Percentiles rank a stretch among this genome's conserved stretches.
Evolutionary conservation across 2,797 vertebrate genomes (phyloP).

Genomic region (Percopsis omiscomaycus): DNA sequence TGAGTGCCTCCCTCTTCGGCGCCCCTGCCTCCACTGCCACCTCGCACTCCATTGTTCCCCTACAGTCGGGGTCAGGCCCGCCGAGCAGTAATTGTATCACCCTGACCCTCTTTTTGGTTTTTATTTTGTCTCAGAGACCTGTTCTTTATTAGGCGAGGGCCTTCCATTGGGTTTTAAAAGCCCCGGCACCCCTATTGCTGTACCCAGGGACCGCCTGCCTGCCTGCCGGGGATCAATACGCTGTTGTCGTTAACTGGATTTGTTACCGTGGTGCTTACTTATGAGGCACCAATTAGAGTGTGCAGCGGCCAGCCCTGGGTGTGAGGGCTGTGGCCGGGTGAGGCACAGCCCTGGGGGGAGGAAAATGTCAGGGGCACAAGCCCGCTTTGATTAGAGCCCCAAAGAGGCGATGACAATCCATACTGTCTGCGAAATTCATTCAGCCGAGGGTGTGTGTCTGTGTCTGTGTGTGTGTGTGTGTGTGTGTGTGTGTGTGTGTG

Average conservation of each 20-base stretch:
- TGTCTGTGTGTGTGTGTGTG: slow-evolving; percentile 1
- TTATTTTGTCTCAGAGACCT: slow-evolving; percentile 79
- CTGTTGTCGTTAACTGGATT: slow-evolving; percentile 79
- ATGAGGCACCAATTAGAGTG: slow-evolving; percentile 79
- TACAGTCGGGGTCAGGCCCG: slow-evolving; percentile 64
- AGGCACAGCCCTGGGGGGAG: slow-evolving; percentile 45
- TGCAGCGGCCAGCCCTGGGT: slow-evolving; percentile 68
- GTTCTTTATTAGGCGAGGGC: slow-evolving; percentile 74
- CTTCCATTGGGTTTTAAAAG: slow-evolving; percentile 76
- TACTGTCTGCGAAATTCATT: slow-evolving; percentile 67
- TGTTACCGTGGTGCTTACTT: slow-evolving; percentile 76
- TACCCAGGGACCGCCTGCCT: slow-evolving; percentile 58
- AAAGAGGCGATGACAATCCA: slow-evolving; percentile 65
- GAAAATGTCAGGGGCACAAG: slow-evolving; percentile 67
- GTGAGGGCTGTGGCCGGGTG: slow-evolving; percentile 40
- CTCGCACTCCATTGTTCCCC: slow-evolving; percentile 68
- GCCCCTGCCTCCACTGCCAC: slow-evolving; percentile 26
- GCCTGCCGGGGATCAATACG: slow-evolving; percentile 76
- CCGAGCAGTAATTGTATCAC: slow-evolving; percentile 75
- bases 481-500: neutral
- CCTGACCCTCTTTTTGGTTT: slow-evolving; percentile 75
- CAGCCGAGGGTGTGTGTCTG: slow-evolving; percentile 1
- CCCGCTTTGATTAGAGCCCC: slow-evolving; percentile 68
- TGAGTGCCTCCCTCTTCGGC: slow-evolving; percentile 59
- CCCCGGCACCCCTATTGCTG: slow-evolving; percentile 43